A percentile compares a stretch with the other conserved stretches of the same genome.
phyloP scores from a whole-genome alignment of 2,113 vertebrate genomes.

The Lynx canadensis region DNA sequence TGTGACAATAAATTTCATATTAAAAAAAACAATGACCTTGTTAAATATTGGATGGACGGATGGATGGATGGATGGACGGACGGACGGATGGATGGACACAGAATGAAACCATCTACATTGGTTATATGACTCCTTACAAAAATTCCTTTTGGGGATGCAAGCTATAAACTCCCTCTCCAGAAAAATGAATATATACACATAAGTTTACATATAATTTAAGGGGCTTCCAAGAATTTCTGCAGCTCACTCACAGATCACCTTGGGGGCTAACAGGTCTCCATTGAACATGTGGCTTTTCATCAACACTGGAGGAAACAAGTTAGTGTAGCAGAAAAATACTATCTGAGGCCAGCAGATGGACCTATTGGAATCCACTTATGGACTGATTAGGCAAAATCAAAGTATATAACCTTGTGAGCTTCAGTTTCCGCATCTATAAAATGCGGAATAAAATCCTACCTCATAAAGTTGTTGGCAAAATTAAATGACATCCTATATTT shows the following conservation, averaged over 20 bases:
- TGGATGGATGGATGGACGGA: not conserved
- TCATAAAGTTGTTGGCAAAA: not conserved
- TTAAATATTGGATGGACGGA: not conserved
- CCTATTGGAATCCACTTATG: not conserved
- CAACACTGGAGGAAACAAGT: not conserved
- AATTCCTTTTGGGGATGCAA: not conserved
- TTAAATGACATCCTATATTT: not conserved
- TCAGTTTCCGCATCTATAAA: not conserved
- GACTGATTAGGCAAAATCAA: not conserved
- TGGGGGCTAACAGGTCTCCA: not conserved
- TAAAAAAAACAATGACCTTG: not conserved
- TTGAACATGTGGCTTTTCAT: not conserved
- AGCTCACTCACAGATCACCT: not conserved
- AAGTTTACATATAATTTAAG: not conserved
- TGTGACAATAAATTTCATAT: too few species aligned
- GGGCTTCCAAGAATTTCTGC: not conserved
- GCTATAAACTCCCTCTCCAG: not conserved
- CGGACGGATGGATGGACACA: not conserved
- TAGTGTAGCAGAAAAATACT: not conserved
- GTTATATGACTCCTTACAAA: not conserved
- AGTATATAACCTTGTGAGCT: not conserved
- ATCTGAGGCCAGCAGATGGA: not conserved
- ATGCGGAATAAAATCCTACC: not conserved
- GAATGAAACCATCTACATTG: not conserved
- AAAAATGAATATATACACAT: not conserved